Percentiles rank a stretch among this genome's conserved stretches.
Evolutionary conservation across 2,888 invertebrate genomes (phyloP).

Genomic region (Meteorus cinctellus): DNA sequence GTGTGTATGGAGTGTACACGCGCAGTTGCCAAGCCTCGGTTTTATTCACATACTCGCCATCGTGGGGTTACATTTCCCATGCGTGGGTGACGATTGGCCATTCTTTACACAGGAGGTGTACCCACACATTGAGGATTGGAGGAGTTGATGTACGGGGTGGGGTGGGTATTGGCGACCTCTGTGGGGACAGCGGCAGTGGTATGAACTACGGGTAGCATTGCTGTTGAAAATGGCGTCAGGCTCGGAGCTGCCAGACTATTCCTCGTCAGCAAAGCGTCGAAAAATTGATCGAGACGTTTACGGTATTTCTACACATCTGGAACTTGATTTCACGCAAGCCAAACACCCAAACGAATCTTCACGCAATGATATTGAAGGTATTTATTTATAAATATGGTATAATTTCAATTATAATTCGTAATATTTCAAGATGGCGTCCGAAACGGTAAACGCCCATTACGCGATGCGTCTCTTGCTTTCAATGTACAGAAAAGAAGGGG

Average conservation of each 20-base stretch:
- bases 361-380: conserved; percentile 69
- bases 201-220: conserved; percentile 64
- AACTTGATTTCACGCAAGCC: conserved; percentile 61
- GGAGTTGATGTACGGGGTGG: conserved; percentile 19
- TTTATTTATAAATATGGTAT: conserved; percentile 62
- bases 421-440: conserved; percentile 68
- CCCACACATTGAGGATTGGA: conserved; percentile 38
- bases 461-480: conserved; percentile 54
- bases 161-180: conserved; percentile 26
- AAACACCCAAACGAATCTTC: conserved; percentile 56
- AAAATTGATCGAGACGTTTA: conserved; percentile 66
- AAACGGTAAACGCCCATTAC: conserved; percentile 57
- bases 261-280: conserved; percentile 71
- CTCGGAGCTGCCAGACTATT: conserved; percentile 71
- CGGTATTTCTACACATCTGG: conserved; percentile 54
- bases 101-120: conserved; percentile 42
- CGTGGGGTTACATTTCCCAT: not conserved
- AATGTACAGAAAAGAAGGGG: conserved; percentile 50
- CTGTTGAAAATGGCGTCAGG: conserved; percentile 73
- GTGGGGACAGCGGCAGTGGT: conserved; percentile 50
- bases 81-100: conserved; percentile 48
- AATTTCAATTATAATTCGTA: conserved; percentile 59
- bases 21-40: conserved; percentile 45
- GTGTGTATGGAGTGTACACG: not conserved
- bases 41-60: not conserved